Evolutionary conservation across 2,888 invertebrate species (phyloP), one percentile per base, ranked within the genome.

Genomic region (Chymomyza procnemis): DNA sequence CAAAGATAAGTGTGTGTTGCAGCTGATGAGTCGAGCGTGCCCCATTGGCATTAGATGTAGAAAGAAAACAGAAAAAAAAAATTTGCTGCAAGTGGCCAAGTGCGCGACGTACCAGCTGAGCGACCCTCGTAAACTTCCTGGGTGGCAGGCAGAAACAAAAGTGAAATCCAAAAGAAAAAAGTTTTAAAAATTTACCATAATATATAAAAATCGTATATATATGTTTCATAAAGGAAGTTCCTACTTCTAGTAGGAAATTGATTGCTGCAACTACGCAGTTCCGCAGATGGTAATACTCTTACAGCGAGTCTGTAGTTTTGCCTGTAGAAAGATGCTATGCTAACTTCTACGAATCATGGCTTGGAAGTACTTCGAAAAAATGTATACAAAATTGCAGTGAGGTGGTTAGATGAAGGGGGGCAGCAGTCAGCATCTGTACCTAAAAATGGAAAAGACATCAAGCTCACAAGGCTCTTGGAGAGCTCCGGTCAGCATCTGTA

Each of bases 51-150:
- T 41, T 41, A 41, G 34, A 41, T 12, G 34, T 41, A 12, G 34
- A 8, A 12, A 41, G 6, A 41, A 41, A 41, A 8, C 3, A 41
- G 6, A 41, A 41, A 41, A 41, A 41, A 41, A 41, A 4, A 41
- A 12, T 41, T 41, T 41, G 9, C 12, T 60, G 63, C 61, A 80
- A 80, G 74, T 80, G 64, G 52, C 71, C 34, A 41, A 41, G 34
- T 12, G 34, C 6, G 34, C 34, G 34, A 41, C 34, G 18, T 21
- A 54, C 54, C 54, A 19, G 8, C 19, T 54, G 63, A 65, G 79
- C 81, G 81, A 76, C 86, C 81, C 86, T 85, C 81, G 86, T 52
- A 69, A 26, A 16, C 75, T 16, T 21, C 56, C 54, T 85, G 81
- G 86, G 81, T 81, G 81, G 80, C 55, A 41, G 84, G 14, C 22